A percentile compares a stretch with the other conserved stretches of the same genome.
Evolutionary conservation across 1,140 invertebrate genomes (phyloP).

Genomic region (Drosophila seguyi): DNA sequence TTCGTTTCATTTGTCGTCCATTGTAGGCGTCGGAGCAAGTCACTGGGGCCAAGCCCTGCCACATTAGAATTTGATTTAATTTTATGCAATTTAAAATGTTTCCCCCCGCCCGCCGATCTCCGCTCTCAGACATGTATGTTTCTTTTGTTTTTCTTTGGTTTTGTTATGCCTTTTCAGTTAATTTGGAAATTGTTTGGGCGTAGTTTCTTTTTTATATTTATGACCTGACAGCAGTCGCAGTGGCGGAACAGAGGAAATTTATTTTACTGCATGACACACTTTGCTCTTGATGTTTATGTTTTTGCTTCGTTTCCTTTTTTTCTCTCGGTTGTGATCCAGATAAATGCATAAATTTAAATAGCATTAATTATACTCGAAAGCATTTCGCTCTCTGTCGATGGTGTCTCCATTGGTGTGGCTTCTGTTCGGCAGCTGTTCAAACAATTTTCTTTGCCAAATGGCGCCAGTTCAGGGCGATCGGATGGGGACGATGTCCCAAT

Average conservation of each 20-base stretch:
- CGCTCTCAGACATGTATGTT: constrained; percentile 32
- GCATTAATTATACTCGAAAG: constrained; percentile 57
- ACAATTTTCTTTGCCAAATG: constrained; percentile 52
- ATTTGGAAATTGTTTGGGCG: constrained; percentile 79
- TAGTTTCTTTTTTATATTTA: constrained; percentile 66
- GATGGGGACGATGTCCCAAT: constrained; percentile 29
- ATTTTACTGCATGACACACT: constrained; percentile 73
- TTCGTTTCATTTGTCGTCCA: constrained; percentile 48
- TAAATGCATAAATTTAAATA: constrained; percentile 71
- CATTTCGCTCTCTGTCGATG: constrained; percentile 26
- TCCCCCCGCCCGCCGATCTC: not conserved
- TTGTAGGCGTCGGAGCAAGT: constrained; percentile 71
- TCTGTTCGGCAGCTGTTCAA: constrained; percentile 58
- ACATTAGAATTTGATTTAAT: constrained; percentile 83
- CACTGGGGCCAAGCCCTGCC: constrained; percentile 58
- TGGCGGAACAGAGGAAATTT: constrained; percentile 64
- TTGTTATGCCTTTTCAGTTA: constrained; percentile 38
- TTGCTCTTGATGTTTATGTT: constrained; percentile 55
- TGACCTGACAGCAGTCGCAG: constrained; percentile 65
- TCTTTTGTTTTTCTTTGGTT: constrained; percentile 55
- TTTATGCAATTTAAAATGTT: constrained; percentile 80
- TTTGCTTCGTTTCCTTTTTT: constrained; percentile 18
- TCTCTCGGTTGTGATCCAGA: constrained; percentile 35
- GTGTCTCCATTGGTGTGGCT: constrained; percentile 25
- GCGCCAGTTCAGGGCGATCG: constrained; percentile 31